phyloP scores from a whole-genome alignment of 2,113 vertebrate species.

The Atractosteus spatula region DNA sequence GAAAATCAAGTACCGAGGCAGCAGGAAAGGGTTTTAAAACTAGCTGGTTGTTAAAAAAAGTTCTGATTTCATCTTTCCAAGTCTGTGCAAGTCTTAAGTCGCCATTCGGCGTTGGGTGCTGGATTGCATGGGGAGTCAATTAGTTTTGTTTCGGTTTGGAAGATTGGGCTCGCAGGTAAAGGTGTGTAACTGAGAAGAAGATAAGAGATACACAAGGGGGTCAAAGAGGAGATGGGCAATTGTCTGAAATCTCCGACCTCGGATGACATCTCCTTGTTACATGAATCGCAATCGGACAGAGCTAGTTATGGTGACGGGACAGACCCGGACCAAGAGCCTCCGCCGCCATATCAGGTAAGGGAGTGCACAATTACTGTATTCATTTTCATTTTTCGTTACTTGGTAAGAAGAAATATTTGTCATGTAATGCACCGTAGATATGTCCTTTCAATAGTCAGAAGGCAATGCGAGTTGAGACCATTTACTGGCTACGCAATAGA shows the following conservation, averaged over 20 bases:
- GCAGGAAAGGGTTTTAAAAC: neutral
- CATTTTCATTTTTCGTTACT: neutral
- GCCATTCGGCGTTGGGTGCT: conserved; percentile 24
- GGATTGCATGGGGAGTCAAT: conserved; percentile 35
- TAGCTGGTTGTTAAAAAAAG: neutral
- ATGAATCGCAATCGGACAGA: conserved; percentile 92
- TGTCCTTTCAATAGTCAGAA: too few relatives aligned
- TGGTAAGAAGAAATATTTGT: neutral
- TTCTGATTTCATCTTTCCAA: neutral
- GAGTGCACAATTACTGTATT: neutral
- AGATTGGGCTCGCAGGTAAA: conserved; percentile 1
- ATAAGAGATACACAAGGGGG: conserved; percentile 28
- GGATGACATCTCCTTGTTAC: conserved; percentile 94
- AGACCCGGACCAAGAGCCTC: conserved; percentile 88
- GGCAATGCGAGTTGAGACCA: too few relatives aligned
- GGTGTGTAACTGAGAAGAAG: conserved; percentile 16
- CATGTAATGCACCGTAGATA: neutral
- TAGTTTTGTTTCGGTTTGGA: conserved; percentile 16
- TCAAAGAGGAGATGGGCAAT: conserved; percentile 83
- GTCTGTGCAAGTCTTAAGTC: neutral
- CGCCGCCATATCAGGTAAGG: conserved; percentile 92
- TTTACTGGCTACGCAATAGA: too few relatives aligned
- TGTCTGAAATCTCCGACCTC: conserved; percentile 94
- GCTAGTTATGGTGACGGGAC: conserved; percentile 89
- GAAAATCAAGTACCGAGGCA: neutral